phyloP scores from a whole-genome alignment of 2,113 vertebrate species.

The Nothocercus nigrocapillus region DNA sequence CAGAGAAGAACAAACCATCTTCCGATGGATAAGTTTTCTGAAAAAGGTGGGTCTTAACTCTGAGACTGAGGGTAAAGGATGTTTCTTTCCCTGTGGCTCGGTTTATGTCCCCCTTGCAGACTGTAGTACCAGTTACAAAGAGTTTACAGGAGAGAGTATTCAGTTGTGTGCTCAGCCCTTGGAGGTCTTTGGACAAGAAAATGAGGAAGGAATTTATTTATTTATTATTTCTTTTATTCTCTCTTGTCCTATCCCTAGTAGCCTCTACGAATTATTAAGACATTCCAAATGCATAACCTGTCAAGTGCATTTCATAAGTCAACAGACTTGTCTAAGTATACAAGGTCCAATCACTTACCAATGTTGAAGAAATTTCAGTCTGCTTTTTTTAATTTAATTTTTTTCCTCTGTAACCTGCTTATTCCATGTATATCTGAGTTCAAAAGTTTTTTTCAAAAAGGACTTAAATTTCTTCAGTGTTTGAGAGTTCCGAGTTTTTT shows the following conservation, averaged over 20 bases:
- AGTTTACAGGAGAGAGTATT: neutral
- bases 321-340: neutral
- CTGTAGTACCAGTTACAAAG: neutral
- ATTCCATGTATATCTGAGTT: neutral
- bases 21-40: neutral
- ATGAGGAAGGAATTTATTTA: too few relatives aligned
- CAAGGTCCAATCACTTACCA: neutral
- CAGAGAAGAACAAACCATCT: neutral
- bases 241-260: neutral
- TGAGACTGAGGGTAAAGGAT: neutral
- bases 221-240: too few relatives aligned
- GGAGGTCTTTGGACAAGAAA: neutral
- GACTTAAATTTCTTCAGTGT: neutral
- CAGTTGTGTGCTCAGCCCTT: neutral
- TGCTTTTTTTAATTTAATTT: neutral
- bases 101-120: neutral
- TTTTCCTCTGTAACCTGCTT: neutral
- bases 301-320: neutral
- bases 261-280: too few relatives aligned
- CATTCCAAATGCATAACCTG: neutral
- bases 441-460: neutral
- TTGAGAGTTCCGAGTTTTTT: neutral
- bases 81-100: neutral
- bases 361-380: neutral
- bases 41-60: neutral